A percentile compares a stretch with the other conserved stretches of the same genome.
Conservation (phyloP, 2,113 vertebrate species). For the Phodopus roborovskii region DNA sequence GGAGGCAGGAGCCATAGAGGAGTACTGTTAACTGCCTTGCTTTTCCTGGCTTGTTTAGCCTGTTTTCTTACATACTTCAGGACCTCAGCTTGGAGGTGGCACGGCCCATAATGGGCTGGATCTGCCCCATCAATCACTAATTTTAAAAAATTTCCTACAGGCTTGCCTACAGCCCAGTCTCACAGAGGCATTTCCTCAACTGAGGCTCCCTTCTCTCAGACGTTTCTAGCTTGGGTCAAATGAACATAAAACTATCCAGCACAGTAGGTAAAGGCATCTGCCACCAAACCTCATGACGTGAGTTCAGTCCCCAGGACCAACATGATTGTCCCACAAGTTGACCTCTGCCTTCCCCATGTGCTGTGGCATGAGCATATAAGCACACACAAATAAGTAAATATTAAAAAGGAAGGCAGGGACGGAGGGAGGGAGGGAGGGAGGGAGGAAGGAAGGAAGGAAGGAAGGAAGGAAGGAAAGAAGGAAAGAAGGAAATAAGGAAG, state of each 20-base stretch:
- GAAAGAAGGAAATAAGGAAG: too few species aligned
- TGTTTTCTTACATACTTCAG: not conserved
- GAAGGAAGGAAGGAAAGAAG: too few species aligned
- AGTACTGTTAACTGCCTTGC: not conserved
- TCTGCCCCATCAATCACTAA: too few species aligned
- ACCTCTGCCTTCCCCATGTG: not conserved
- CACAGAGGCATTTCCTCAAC: not conserved
- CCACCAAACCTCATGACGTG: not conserved
- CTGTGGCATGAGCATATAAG: not conserved
- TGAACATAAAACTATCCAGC: not conserved
- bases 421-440: too few species aligned
- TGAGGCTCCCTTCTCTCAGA: not conserved
- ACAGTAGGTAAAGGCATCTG: not conserved
- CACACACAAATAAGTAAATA: not conserved
- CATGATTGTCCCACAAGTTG: not conserved
- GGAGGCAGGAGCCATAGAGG: not conserved
- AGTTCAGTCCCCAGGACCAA: not conserved
- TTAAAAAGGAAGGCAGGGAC: not conserved
- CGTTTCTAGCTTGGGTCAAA: not conserved
- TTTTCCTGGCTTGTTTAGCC: not conserved
- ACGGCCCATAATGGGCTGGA: not conserved
- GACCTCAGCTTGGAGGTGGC: not conserved
- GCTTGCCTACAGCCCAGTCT: not conserved
- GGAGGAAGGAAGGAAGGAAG: too few species aligned
- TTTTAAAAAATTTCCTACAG: not conserved